Evolutionary conservation across 1,140 invertebrate species (phyloP), one percentile per base, ranked within the genome.

Genomic region (Cheumatopsyche charites): DNA sequence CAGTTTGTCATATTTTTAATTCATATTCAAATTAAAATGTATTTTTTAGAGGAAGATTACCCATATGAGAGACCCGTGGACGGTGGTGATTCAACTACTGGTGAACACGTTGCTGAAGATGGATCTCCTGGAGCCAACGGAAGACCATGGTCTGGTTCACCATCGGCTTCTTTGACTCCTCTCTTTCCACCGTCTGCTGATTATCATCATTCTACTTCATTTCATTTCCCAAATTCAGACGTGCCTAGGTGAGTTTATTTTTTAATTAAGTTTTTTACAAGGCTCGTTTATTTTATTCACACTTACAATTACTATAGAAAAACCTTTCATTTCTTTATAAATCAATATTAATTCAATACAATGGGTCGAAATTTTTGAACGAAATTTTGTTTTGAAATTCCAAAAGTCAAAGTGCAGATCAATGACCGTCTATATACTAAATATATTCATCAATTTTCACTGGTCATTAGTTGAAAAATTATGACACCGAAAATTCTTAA

Each of bases 111-210:
- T 9, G 1, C 15, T 15, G 55, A 61, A 15, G 55, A 23, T 5
- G 67, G 52, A 9, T 70, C 67, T 21, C 52, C 67, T 15, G 41
- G 52, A 12, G 67, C 25, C 11, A 29, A 19, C 0, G n/a, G 47
- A 2, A 4, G 58, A n/a, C 29, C 26, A 12, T 70, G 67, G 67
- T 25, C 67, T 1, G 29, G 12, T 0, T 62, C 67, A 6, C 67
- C 67, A 15, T 15, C 67, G 3, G 15, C 67, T 12, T 36, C 13
- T 62, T 29, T 70, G 4, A 70, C 67, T 6, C 67, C 45, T 13
- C n/a, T 70, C 15, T 70, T 61, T 62, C 67, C 67, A 6, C 67
- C 67, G 29, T 23, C 29, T 17, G 23, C 58, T 11, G 67, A 70
- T 12, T 62, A 70, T 45, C 67, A 67, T 52, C 62, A 63, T 15